Evolutionary conservation across 2,797 vertebrate species (phyloP).

Genomic region (Thaleichthys pacificus): DNA sequence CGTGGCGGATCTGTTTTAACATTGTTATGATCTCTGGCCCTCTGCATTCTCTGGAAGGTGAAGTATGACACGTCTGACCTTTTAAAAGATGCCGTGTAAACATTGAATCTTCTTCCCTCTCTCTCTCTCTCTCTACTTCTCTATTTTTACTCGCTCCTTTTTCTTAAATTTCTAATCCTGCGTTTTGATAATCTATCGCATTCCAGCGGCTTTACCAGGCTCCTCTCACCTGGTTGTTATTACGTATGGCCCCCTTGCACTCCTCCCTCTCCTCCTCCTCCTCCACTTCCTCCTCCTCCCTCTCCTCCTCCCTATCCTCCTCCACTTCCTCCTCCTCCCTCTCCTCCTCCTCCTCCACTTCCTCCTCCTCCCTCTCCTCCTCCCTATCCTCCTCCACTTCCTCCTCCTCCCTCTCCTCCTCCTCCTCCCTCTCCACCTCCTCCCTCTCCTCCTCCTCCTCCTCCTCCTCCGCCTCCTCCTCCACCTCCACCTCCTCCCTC

Average conservation of each 20-base stretch:
- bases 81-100: slow-evolving; percentile 25
- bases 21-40: slow-evolving; percentile 22
- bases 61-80: slow-evolving; percentile 23
- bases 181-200: slow-evolving; percentile 44
- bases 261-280: slow-evolving; percentile 22
- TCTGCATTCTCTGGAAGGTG: slow-evolving; percentile 29
- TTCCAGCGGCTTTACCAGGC: slow-evolving; percentile 51
- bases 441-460: slow-evolving; percentile 42
- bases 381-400: too few species aligned
- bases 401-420: slow-evolving; percentile 35
- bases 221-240: slow-evolving; percentile 70
- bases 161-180: slow-evolving; percentile 40
- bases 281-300: slow-evolving; percentile 28
- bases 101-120: slow-evolving; percentile 6
- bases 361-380: too few species aligned
- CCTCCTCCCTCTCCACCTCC: slow-evolving; percentile 6
- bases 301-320: too few species aligned
- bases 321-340: slow-evolving; percentile 45
- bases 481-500: slow-evolving; percentile 46
- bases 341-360: slow-evolving; percentile 23
- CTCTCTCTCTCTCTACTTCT: slow-evolving; percentile 15
- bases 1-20: slow-evolving; percentile 10
- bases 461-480: too few species aligned
- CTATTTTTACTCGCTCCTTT: too few species aligned
- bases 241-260: slow-evolving; percentile 56